Base-by-base conservation (phyloP, 2,888 invertebrate species). In the Tenodera sinensis region DNA sequence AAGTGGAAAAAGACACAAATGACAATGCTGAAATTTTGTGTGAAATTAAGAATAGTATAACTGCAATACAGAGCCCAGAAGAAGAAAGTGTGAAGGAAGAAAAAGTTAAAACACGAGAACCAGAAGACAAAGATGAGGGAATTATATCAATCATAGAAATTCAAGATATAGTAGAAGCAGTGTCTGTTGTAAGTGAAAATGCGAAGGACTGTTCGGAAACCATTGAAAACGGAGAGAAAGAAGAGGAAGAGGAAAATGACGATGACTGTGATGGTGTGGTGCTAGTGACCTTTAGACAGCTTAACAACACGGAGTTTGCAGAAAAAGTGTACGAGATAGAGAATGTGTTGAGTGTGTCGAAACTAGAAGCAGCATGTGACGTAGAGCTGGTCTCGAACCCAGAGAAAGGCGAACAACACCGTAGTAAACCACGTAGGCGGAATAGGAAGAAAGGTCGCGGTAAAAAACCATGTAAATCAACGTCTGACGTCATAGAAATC, bases 121-220 rank as follows among this genome's bases (percentile, higher is more conserved):
- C n/a, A 42, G 20, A 28, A 25, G 90, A 88, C n/a, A 87, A 85
- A 14, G 42, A 42, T 12, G 90, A 88, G 47, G 89, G 91, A 83
- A 87, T 27, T 84, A 42, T 15, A 87, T 84, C n/a, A 86, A 20
- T 34, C 89, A n/a, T n/a, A 28, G 85, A 34, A 86, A 81, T 83
- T 83, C 30, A 89, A 81, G 30, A 84, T 87, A 28, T 89, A 83
- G 84, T 34, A 86, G 83, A 92, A 91, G 92, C 88, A 12, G 93
- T 92, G 92, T 93, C 93, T 91, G 92, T 92, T 90, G 92, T 92
- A 30, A 92, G 92, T 83, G 92, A 92, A 88, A 93, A 93, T 89
- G 92, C 92, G 89, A 93, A 93, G 89, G 92, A 92, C 93, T 94
- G 84, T 1, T 9, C 12, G 34, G 94, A 94, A 89, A 94, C 94